These are phyloP conservation scores for Tachysurus vachellii DNA, from an alignment of 2,113 vertebrate species.

Conservation along the genomic window DNA sequence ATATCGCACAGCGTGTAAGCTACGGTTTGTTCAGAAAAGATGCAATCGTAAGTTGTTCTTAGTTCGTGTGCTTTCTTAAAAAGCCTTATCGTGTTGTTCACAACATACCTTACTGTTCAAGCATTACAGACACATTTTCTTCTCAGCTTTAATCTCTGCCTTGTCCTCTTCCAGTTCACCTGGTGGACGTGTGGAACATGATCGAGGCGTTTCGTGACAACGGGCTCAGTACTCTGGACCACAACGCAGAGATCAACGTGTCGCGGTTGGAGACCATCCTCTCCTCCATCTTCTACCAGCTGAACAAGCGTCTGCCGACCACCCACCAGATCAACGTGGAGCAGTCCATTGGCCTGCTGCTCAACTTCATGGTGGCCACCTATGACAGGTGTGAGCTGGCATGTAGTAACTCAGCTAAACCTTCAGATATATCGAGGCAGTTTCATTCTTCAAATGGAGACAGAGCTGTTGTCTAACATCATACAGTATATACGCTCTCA, in stretches of 20 bases:
- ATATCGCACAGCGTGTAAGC: conserved; percentile 94
- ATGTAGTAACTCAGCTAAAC: background rate
- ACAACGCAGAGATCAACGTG: conserved; percentile 89
- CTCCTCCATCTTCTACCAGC: conserved; percentile 97
- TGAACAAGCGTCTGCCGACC: conserved; percentile 95
- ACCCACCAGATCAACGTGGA: conserved; percentile 98
- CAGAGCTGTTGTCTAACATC: background rate
- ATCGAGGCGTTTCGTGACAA: conserved; percentile 98
- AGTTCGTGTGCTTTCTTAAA: background rate
- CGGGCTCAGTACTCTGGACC: conserved; percentile 93
- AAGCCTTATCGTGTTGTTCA: too few relatives aligned
- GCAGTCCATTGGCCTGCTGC: conserved; percentile 94
- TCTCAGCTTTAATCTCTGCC: background rate
- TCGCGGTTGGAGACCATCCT: conserved; percentile 97
- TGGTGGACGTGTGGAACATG: conserved; percentile 99
- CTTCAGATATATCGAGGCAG: background rate
- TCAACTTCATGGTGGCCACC: conserved; percentile 95
- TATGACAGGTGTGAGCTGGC: conserved; percentile 83
- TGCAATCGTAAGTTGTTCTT: conserved; percentile 88
- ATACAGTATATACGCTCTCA: background rate
- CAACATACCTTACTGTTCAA: background rate
- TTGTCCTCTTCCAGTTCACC: conserved; percentile 79
- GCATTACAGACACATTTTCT: background rate
- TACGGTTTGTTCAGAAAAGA: conserved; percentile 94
- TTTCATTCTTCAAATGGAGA: background rate